Evolutionary conservation across 2,797 vertebrate genomes (phyloP), one percentile per base, ranked within the genome.

Genomic region (Syngnathus rostellatus): DNA sequence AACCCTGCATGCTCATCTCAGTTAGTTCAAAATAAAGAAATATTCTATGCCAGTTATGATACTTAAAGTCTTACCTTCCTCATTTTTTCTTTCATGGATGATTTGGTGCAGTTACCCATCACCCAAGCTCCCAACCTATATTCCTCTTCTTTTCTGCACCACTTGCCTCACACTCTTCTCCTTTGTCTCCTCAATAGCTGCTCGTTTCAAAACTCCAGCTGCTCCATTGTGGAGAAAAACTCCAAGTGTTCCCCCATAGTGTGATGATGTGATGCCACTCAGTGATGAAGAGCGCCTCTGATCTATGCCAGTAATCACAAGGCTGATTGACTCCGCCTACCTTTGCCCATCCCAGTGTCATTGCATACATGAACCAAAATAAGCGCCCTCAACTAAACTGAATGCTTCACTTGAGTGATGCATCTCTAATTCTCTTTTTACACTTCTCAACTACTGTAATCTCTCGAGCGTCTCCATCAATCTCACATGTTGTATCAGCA

Each of bases 71-170:
- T 86, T 86, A 87, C 81, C 74, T 84, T 88, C 73, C 78, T 81
- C 79, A 90, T 88, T 86, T 90, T 92, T 74, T 83, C 81, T 82
- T 80, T 89, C 80, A 88, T 85, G 41, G 92, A 90, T 65, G 91
- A 74, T 84, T 93, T 92, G 83, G 93, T 92, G 87, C 93, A 94
- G 89, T 95, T 97, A 66, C 94, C 95, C 95, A 95, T 95, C 9
- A 73, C 69, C 65, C 21, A 40, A 64, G 53, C 38, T 21, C 55
- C 8, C 39, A 17, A 23, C 51, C 63, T 51, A 17, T 17, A 3
- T 46, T 8, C 21, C 11, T 43, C 39, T 25, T 62, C 40, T 63
- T 63, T 23, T 60, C 37, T 63, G 3, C 10, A 60, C 40, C 19
- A n/a, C 58, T 63, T 38, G 23, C 62, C 40, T 64, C 40, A 60